Conservation (phyloP, 2,797 vertebrate species). For the Anas bernieri region DNA sequence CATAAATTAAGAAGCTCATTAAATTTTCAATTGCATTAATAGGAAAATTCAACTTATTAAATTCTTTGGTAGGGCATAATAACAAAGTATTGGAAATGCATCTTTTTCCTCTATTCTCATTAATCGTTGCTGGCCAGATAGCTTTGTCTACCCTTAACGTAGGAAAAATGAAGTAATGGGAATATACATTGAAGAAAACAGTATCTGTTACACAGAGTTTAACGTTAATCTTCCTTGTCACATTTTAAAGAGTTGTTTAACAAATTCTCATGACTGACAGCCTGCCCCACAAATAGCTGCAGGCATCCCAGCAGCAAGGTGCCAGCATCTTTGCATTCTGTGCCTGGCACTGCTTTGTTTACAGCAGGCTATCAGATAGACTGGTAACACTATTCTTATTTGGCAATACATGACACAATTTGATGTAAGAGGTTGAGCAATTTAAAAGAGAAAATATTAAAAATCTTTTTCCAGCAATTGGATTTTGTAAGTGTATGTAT, state of each 20-base stretch:
- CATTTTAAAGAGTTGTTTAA: background rate
- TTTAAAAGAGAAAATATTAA: background rate
- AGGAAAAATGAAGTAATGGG: background rate
- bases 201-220: background rate
- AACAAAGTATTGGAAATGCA: background rate
- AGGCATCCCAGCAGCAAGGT: background rate
- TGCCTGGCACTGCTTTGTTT: background rate
- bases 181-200: background rate
- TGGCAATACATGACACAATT: background rate
- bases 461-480: background rate
- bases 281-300: background rate
- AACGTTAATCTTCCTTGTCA: background rate
- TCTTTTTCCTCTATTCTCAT: background rate
- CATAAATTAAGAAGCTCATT: conserved; percentile 75
- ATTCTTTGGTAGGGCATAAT: conserved; percentile 36
- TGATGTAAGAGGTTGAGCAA: background rate
- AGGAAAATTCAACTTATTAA: conserved; percentile 58
- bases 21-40: conserved; percentile 73
- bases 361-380: background rate
- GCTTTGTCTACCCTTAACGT: background rate
- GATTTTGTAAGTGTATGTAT: background rate
- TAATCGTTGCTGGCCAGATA: background rate
- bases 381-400: background rate
- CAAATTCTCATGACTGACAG: background rate
- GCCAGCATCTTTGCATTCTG: background rate